Evolutionary conservation across 1,140 invertebrate genomes (phyloP).

Genomic region (Venustaconcha ellipsiformis): DNA sequence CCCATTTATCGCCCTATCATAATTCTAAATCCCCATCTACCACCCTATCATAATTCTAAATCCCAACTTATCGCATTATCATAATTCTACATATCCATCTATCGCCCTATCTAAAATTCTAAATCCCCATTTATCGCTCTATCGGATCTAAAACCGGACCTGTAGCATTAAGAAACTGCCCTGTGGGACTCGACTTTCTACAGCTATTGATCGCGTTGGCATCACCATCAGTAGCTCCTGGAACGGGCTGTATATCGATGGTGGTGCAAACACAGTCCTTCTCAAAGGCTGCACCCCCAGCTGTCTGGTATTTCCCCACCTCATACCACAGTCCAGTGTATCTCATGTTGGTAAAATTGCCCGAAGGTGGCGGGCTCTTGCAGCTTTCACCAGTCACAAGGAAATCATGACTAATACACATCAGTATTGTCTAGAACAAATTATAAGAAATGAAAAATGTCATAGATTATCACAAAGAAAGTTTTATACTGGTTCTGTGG

Average conservation of each 20-base stretch:
- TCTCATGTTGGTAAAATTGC: conserved; percentile 34
- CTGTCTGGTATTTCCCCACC: conserved; percentile 60
- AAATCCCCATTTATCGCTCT: not conserved
- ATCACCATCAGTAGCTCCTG: conserved; percentile 44
- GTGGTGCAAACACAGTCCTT: conserved; percentile 62
- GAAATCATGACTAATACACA: too few relatives aligned
- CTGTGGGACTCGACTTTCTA: conserved; percentile 44
- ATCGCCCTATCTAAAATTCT: not conserved
- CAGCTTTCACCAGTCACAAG: conserved; percentile 19
- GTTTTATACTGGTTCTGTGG: too few relatives aligned
- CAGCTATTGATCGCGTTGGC: conserved; percentile 57
- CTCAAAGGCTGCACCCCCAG: conserved; percentile 61
- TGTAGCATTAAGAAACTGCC: conserved; percentile 54
- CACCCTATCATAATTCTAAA: too few relatives aligned
- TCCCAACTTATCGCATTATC: too few relatives aligned
- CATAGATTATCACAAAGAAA: too few relatives aligned
- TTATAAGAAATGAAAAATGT: too few relatives aligned
- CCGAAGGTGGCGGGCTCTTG: conserved; percentile 30
- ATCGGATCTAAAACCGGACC: conserved; percentile 30
- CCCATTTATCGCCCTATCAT: too few relatives aligned
- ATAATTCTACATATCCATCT: too few relatives aligned
- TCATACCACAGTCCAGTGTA: conserved; percentile 55
- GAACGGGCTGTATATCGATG: conserved; percentile 48
- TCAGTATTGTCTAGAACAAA: too few relatives aligned
- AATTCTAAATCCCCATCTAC: too few relatives aligned